These are phyloP conservation scores for Solenodon paradoxus DNA, from an alignment of 2,113 vertebrate species.

Conservation along the genomic window DNA sequence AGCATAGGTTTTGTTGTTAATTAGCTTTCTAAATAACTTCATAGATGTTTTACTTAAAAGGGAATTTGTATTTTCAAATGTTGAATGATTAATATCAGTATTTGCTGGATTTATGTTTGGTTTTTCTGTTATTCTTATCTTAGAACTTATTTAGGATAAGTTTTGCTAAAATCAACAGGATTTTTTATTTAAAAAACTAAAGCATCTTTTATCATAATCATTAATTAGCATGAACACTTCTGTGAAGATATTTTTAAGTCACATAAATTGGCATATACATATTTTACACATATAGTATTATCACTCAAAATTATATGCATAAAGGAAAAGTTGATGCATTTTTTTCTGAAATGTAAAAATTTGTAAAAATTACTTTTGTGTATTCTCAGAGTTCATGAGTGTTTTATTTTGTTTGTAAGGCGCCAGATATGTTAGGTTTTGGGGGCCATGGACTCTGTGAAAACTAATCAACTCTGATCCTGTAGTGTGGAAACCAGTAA, in stretches of 20 bases:
- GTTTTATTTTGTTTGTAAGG: not conserved
- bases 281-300: not conserved
- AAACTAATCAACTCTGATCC: not conserved
- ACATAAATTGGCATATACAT: not conserved
- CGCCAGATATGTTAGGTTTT: not conserved
- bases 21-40: not conserved
- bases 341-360: not conserved
- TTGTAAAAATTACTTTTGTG: not conserved
- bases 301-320: not conserved
- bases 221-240: not conserved
- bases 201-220: not conserved
- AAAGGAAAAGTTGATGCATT: not conserved
- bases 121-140: not conserved
- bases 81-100: not conserved
- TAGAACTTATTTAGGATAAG: not conserved
- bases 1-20: not conserved
- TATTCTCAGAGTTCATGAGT: not conserved
- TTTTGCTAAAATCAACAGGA: constrained; percentile 5
- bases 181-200: not conserved
- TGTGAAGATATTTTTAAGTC: not conserved
- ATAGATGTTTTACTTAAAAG: not conserved
- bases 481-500: not conserved
- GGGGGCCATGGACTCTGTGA: not conserved
- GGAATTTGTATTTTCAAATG: not conserved
- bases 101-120: not conserved